phyloP scores from a whole-genome alignment of 2,113 vertebrate species.

The Scortum barcoo region DNA sequence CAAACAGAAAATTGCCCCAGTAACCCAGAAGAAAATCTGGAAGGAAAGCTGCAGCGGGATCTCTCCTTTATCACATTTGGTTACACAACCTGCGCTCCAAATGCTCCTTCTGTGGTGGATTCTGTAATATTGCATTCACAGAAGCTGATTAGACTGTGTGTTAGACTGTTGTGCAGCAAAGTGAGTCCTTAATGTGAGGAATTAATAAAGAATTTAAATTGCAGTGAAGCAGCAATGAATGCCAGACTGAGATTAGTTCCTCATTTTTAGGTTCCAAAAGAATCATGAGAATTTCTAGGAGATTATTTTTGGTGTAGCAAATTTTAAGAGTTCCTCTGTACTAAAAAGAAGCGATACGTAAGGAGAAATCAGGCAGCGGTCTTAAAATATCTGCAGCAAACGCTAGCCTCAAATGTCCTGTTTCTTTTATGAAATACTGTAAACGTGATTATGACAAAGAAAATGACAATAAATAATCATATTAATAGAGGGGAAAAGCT shows the following conservation, averaged over 20 bases:
- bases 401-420: background rate
- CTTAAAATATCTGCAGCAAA: background rate
- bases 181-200: background rate
- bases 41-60: constrained; percentile 22
- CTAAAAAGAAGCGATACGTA: background rate
- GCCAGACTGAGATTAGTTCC: background rate
- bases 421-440: background rate
- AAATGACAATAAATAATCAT: background rate
- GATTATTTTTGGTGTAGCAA: background rate
- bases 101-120: background rate
- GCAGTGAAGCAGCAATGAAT: background rate
- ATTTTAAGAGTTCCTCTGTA: background rate
- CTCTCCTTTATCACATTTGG: background rate
- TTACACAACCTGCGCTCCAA: constrained; percentile 17
- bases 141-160: background rate
- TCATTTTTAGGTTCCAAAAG: background rate
- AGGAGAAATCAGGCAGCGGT: background rate
- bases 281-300: background rate
- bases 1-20: constrained; percentile 28
- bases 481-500: background rate
- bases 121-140: background rate
- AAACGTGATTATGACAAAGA: background rate
- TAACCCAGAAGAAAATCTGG: constrained; percentile 42
- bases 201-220: background rate
- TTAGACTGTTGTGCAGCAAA: background rate